These are phyloP conservation scores for Sardinella longiceps DNA, from an alignment of 2,797 vertebrate species.

Conservation along the genomic window DNA sequence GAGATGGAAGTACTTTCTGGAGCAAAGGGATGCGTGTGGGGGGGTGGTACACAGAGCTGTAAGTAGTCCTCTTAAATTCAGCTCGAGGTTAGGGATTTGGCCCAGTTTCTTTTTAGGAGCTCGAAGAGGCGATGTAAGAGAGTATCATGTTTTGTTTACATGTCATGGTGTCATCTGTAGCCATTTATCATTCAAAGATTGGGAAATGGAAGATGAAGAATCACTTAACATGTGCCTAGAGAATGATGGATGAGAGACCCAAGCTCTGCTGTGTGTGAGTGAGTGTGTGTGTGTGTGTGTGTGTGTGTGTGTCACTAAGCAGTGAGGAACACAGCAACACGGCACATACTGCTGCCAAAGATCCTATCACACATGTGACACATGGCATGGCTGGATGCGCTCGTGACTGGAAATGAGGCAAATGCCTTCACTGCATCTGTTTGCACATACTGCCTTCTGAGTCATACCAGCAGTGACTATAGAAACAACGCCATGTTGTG, in stretches of 20 bases:
- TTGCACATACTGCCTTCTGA: neutral
- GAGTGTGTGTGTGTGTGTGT: neutral
- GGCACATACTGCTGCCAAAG: neutral
- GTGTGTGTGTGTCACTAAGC: neutral
- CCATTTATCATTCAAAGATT: neutral
- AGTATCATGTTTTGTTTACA: neutral
- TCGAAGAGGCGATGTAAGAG: neutral
- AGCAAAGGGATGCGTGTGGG: neutral
- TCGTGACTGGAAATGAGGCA: neutral
- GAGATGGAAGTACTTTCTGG: neutral
- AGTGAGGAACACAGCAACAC: neutral
- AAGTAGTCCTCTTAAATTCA: slow-evolving; percentile 9
- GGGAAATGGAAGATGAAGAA: neutral
- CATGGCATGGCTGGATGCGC: neutral
- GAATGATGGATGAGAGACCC: neutral
- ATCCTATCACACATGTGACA: neutral
- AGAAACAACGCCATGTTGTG: neutral
- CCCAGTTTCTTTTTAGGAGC: slow-evolving; percentile 3
- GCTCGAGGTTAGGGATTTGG: neutral
- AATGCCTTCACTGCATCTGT: neutral
- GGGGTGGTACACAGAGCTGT: neutral
- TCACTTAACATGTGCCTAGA: neutral
- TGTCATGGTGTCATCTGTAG: neutral
- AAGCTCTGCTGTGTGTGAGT: neutral
- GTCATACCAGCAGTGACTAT: neutral